Conservation (phyloP, 2,113 vertebrate species). For the Nibea albiflora region DNA sequence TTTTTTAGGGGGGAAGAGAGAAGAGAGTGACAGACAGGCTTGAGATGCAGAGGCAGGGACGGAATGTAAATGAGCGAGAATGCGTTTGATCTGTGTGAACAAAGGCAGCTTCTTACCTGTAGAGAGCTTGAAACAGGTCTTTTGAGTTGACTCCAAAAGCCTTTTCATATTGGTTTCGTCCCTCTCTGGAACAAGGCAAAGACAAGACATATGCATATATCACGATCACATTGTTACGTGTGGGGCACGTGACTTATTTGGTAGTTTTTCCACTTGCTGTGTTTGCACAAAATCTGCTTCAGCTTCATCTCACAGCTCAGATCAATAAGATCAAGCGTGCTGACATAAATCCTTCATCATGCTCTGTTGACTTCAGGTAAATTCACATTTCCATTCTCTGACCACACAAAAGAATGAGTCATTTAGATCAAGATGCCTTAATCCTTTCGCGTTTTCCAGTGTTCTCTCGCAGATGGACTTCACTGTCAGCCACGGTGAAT, state of each 20-base stretch:
- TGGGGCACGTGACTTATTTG: background rate
- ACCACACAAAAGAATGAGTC: background rate
- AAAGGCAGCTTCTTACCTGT: conserved; percentile 86
- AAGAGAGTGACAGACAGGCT: conserved; percentile 39
- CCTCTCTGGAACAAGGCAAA: conserved; percentile 83
- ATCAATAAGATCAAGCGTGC: background rate
- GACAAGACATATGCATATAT: background rate
- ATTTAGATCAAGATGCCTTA: background rate
- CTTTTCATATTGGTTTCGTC: conserved; percentile 87
- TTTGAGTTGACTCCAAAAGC: conserved; percentile 85
- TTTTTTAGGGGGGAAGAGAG: background rate
- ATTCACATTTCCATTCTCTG: background rate
- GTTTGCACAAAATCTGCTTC: background rate
- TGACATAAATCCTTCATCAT: background rate
- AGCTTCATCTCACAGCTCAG: background rate
- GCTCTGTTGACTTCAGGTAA: background rate
- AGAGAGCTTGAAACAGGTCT: conserved; percentile 89
- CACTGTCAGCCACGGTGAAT: conserved; percentile 21
- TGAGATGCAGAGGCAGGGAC: conserved; percentile 42
- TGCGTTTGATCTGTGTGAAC: conserved; percentile 22
- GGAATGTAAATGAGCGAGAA: conserved; percentile 56
- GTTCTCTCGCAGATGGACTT: conserved; percentile 3
- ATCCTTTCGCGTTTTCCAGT: background rate
- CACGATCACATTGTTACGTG: background rate
- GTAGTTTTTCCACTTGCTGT: background rate